Percentiles rank a stretch among this genome's conserved stretches.
These are phyloP conservation scores for Daubentonia madagascariensis DNA, from an alignment of 2,113 vertebrate genomes.

Conservation along the genomic window DNA sequence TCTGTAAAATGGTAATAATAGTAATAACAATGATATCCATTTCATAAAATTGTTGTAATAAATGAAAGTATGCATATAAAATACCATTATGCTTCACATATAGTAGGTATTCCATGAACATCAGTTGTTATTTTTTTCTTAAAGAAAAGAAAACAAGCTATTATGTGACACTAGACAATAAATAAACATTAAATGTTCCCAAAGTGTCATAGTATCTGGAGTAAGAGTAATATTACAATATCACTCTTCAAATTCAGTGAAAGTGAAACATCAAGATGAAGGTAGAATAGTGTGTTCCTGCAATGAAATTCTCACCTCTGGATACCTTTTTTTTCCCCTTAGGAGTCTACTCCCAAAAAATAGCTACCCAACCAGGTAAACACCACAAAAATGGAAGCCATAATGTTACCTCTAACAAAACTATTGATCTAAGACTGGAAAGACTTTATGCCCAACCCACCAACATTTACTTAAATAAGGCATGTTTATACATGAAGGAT, in stretches of 20 bases:
- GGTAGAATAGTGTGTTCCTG: neutral
- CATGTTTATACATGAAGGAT: neutral
- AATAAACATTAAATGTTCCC: neutral
- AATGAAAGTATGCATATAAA: neutral
- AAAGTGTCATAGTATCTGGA: neutral
- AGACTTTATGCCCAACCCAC: neutral
- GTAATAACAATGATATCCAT: neutral
- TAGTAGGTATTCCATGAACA: neutral
- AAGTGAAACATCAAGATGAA: neutral
- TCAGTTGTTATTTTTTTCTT: neutral
- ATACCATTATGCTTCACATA: neutral
- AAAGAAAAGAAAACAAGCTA: neutral
- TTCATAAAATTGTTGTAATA: neutral
- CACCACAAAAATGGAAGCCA: neutral
- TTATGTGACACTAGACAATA: neutral
- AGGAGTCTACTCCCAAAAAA: neutral
- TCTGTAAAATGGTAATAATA: neutral
- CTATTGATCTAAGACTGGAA: neutral
- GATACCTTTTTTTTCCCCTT: neutral
- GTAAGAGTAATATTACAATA: neutral
- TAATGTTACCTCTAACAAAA: neutral
- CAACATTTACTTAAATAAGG: neutral
- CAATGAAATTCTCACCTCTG: neutral
- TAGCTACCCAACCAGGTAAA: neutral
- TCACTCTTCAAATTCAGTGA: neutral